Evolutionary conservation across 1,140 invertebrate genomes (phyloP).

Genomic region (Solenopsis invicta): DNA sequence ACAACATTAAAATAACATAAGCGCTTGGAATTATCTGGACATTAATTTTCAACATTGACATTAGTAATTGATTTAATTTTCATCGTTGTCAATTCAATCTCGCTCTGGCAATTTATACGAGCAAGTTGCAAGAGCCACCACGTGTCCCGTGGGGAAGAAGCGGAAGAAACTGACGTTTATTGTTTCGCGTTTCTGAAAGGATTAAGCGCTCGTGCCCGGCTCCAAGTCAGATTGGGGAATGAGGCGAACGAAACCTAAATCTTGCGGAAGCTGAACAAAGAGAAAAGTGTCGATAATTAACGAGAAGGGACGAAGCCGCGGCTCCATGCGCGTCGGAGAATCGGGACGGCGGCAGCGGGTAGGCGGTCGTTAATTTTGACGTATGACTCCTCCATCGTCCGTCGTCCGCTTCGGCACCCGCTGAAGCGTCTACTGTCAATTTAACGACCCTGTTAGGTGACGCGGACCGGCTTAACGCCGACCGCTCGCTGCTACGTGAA

Average conservation of each 20-base stretch:
- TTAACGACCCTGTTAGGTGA: slow-evolving; percentile 76
- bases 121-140: neutral
- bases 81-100: slow-evolving; percentile 8
- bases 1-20: too few species aligned
- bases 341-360: neutral
- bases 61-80: neutral
- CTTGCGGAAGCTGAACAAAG: slow-evolving; percentile 25
- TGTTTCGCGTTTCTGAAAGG: neutral
- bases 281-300: slow-evolving; percentile 58
- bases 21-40: neutral
- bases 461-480: slow-evolving; percentile 50
- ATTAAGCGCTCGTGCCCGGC: neutral
- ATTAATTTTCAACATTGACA: neutral
- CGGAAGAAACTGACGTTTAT: neutral
- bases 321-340: too few species aligned
- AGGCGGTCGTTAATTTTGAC: slow-evolving; percentile 77
- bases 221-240: neutral
- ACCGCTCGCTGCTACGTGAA: slow-evolving; percentile 37
- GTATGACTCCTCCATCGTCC: slow-evolving; percentile 67
- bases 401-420: slow-evolving; percentile 67
- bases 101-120: neutral
- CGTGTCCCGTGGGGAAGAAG: neutral
- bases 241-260: slow-evolving; percentile 22
- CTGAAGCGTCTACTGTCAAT: slow-evolving; percentile 77
- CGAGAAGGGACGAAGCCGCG: slow-evolving; percentile 23